Evolutionary conservation across 2,113 vertebrate species (phyloP), one percentile per base, ranked within the genome.

Genomic region (Catharus fuscescens): DNA sequence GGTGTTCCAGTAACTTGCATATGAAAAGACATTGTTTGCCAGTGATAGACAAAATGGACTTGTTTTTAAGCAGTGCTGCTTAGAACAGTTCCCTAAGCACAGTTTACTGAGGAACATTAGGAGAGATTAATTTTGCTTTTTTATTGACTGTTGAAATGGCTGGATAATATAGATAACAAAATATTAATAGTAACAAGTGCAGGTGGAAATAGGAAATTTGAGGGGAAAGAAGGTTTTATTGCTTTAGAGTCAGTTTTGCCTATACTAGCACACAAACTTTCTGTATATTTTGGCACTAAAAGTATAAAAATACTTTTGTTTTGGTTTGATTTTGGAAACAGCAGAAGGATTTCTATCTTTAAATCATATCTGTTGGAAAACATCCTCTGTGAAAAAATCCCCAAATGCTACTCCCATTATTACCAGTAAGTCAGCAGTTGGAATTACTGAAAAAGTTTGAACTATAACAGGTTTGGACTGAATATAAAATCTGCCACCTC

Each of bases 231-330:
- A 19, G 0, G 2, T 61, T 90, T 67, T 44, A 61, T 61, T 69
- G 28, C 7, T 88, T 64, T 90, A 65, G 26, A 32, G 23, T 10
- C 40, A 34, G 9, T 77, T 83, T 73, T 77, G n/a, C 64, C 53
- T 47, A 47, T 59, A 84, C 14, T 42, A 81, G 25, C 18, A 45
- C 18, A 81, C 18, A 50, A 85, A 64, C 6, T 61, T 79, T 54
- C 65, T 66, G 56, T 70, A 34, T 91, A 31, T 84, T 93, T 95
- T 94, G 85, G 90, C 92, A 87, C 20, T 59, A 66, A 78, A 94
- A 48, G 14, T 38, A 57, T 15, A 70, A 38, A 78, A 78, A 34
- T 53, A 48, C 23, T 64, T 66, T 26, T 56, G 52, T 52, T 79
- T 83, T n/a, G 32, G 19, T 48, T 62, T 23, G 32, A 29, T 34